Conservation (phyloP, 2,113 vertebrate species). For the Phyllostomus discolor region DNA sequence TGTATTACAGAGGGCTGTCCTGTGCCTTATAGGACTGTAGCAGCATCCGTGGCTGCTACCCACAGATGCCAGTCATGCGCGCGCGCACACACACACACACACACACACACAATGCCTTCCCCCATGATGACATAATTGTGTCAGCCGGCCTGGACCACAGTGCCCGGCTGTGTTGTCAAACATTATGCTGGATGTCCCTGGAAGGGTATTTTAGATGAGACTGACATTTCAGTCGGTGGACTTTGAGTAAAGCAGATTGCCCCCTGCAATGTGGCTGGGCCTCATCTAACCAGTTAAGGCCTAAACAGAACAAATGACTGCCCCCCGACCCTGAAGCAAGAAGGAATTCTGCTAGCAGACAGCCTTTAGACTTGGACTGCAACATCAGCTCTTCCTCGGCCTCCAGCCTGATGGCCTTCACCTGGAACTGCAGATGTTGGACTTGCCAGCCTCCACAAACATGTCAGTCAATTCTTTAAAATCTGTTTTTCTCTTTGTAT, state of each 20-base stretch:
- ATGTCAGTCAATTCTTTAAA: background rate
- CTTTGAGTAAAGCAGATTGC: background rate
- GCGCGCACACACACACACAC: background rate
- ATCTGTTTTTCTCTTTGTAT: accelerated
- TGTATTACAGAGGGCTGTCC: background rate
- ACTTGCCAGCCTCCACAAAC: background rate
- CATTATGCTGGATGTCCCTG: background rate
- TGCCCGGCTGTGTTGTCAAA: background rate
- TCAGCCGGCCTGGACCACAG: background rate
- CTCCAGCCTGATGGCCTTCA: background rate
- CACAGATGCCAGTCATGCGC: background rate
- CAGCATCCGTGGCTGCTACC: background rate
- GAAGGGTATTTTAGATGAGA: background rate
- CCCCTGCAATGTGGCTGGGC: background rate
- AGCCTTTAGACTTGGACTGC: background rate
- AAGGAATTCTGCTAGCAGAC: background rate
- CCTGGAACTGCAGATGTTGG: background rate
- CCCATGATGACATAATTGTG: background rate
- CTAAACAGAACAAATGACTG: background rate
- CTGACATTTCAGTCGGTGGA: background rate
- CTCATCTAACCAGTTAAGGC: background rate
- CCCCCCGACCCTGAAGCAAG: background rate
- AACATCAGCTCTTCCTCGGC: background rate
- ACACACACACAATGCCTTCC: background rate
- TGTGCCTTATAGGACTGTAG: background rate